Percentiles rank a stretch among this genome's conserved stretches.
Evolutionary conservation across 2,888 invertebrate genomes (phyloP).

Genomic region (Ischnus inquisitorius): DNA sequence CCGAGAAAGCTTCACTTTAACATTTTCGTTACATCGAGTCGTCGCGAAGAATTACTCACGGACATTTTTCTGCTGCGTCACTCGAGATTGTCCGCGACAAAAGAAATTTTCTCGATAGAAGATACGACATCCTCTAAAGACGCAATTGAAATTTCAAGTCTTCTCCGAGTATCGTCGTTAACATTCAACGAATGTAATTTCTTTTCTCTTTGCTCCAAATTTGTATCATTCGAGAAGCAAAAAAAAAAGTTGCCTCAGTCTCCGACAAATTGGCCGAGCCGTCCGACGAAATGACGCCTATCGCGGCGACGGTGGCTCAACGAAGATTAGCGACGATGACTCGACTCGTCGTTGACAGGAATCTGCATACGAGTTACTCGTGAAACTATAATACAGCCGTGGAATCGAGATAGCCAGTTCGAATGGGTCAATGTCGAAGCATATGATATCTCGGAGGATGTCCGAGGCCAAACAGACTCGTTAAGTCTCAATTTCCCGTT

Average conservation of each 20-base stretch:
- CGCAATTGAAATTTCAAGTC: too few species aligned
- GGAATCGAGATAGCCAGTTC: conserved; percentile 30
- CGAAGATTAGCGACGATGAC: not conserved
- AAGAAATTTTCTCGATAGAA: too few species aligned
- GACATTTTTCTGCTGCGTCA: too few species aligned
- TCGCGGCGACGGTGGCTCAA: not conserved
- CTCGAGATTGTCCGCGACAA: too few species aligned
- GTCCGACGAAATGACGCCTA: conserved; percentile 11
- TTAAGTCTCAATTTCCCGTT: conserved; percentile 33
- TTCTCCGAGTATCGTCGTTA: too few species aligned
- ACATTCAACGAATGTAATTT: not conserved
- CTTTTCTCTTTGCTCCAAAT: conserved; percentile 18
- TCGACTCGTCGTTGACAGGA: not conserved
- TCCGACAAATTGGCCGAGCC: conserved; percentile 17
- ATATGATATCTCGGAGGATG: conserved; percentile 50
- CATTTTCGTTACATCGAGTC: too few species aligned
- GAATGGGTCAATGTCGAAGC: conserved; percentile 59
- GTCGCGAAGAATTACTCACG: too few species aligned
- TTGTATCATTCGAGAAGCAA: not conserved
- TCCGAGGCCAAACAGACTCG: conserved; percentile 43
- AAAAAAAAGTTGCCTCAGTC: conserved; percentile 45
- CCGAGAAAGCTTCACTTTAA: too few species aligned
- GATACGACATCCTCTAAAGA: too few species aligned
- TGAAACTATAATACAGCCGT: conserved; percentile 23
- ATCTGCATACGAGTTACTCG: conserved; percentile 37